Evolutionary conservation across 1,140 invertebrate species (phyloP), one percentile per base, ranked within the genome.

Genomic region (Trichonephila inaurata): DNA sequence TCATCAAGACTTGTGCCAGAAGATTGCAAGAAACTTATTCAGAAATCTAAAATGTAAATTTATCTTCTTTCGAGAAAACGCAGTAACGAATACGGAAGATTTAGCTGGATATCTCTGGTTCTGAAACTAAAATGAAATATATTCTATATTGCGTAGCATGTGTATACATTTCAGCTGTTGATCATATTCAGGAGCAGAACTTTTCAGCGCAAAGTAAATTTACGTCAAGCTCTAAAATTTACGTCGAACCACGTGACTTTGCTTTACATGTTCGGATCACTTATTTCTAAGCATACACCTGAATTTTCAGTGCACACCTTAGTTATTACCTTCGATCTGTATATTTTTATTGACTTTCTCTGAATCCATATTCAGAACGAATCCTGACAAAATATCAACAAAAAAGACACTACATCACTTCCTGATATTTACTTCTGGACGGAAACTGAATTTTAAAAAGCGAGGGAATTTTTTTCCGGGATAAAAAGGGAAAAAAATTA

Each of bases 401-500:
- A 77, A 77, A 16, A 40, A 28, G 2, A 21, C 24, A 69, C 66
- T 69, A 21, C 66, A 16, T 24, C 24, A 14, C 4, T 28, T 4
- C 21, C 10, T 10, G n/a, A 28, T 69, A 24, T 69, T 69, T 69
- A 28, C 66, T 66, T 21, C 66, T 69, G 3, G 24, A 24, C 14
- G 10, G 66, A n/a, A 69, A 24, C 66, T 3, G n/a, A 69, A 69
- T 69, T 4, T 69, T 69, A 12, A 69, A 69, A 69, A 69, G 66
- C n/a, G 8, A 14, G n/a, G 2, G 66, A 24, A 69, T 24, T 14
- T 69, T 69, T 69, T 66, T 69, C 66, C n/a, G 14, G 24, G 24
- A 69, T n/a, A 69, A 69, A 69, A 28, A n/a, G 6, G n/a, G n/a
- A 69, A 69, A 69, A 69, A 69, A 69, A 69, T 69, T 69, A 69